Evolutionary conservation across 2,113 vertebrate genomes (phyloP).

Genomic region (Erinaceus europaeus): DNA sequence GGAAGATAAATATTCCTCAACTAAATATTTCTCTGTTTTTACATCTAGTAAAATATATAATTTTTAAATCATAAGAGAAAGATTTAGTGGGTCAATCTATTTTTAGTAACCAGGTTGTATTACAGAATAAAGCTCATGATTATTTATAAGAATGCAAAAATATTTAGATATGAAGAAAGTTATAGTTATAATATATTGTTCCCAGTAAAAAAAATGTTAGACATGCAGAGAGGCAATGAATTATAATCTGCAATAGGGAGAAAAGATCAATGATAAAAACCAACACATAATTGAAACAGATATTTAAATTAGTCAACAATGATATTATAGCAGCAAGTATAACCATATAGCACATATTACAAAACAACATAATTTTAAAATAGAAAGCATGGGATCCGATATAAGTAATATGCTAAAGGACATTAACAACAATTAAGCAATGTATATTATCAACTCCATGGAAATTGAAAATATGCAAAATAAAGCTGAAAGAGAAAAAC

Average conservation of each 20-base stretch:
- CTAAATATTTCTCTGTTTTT: not conserved
- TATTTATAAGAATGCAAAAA: slow-evolving; percentile 7
- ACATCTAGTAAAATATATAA: not conserved
- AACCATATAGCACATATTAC: not conserved
- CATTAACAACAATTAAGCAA: not conserved
- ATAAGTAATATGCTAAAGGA: not conserved
- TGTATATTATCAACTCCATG: not conserved
- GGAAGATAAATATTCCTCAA: not conserved
- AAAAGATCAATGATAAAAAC: not conserved
- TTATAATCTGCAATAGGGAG: not conserved
- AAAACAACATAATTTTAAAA: not conserved
- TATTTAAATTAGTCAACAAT: not conserved
- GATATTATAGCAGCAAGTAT: not conserved
- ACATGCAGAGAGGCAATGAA: not conserved
- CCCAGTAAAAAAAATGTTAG: not conserved
- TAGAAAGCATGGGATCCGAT: not conserved
- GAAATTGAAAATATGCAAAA: not conserved
- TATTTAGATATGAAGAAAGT: not conserved
- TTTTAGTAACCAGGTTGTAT: not conserved
- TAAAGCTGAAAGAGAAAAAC: not conserved
- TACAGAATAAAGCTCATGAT: not conserved
- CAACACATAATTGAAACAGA: not conserved
- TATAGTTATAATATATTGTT: not conserved
- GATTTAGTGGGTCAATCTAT: not conserved
- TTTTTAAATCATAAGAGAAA: not conserved